Evolutionary conservation across 2,888 invertebrate species (phyloP).

Genomic region (Dendrolimus houi): DNA sequence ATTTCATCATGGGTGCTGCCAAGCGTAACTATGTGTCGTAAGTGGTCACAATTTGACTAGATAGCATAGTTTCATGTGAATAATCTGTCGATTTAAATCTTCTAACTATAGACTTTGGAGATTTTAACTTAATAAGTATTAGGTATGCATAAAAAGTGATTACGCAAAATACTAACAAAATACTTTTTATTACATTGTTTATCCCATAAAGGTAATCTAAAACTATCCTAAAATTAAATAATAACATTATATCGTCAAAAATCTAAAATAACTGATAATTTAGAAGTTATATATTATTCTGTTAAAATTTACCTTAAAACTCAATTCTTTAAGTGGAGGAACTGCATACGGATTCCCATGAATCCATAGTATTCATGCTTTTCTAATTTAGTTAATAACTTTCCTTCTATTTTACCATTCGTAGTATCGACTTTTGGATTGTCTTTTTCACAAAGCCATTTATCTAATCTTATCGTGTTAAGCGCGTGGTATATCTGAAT

Average conservation of each 20-base stretch:
- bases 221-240: too few relatives aligned
- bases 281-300: too few relatives aligned
- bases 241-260: too few relatives aligned
- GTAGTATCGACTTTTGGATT: slow-evolving; percentile 39
- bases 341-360: slow-evolving; percentile 62
- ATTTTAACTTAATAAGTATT: background rate
- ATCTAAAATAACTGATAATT: too few relatives aligned
- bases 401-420: slow-evolving; percentile 52
- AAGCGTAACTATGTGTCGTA: too few relatives aligned
- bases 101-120: background rate
- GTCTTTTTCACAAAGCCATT: slow-evolving; percentile 7
- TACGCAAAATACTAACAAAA: too few relatives aligned
- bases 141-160: too few relatives aligned
- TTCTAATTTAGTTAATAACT: slow-evolving; percentile 36
- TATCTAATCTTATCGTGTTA: too few relatives aligned
- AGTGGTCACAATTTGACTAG: too few relatives aligned
- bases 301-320: slow-evolving; percentile 46
- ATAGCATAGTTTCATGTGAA: slow-evolving; percentile 15
- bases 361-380: slow-evolving; percentile 47
- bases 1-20: background rate
- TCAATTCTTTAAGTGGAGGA: slow-evolving; percentile 49
- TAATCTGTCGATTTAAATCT: slow-evolving; percentile 3
- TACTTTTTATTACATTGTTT: too few relatives aligned
- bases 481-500: too few relatives aligned
- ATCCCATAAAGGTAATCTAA: too few relatives aligned